Evolutionary conservation across 1,140 invertebrate genomes (phyloP), one percentile per base, ranked within the genome.

Genomic region (Gryllus bimaculatus): DNA sequence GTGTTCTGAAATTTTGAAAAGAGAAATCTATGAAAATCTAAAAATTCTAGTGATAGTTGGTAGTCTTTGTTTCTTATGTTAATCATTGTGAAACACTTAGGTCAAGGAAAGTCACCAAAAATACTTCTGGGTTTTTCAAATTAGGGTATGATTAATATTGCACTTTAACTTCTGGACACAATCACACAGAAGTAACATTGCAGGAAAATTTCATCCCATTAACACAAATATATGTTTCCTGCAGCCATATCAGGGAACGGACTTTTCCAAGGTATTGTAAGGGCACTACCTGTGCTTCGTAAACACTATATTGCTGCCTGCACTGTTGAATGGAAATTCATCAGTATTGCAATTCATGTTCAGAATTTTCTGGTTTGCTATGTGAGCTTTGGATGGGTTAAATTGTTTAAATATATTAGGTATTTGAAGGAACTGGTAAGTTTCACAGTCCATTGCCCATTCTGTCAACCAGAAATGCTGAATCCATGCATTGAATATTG

Each of bases 241-340:
- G 86, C 89, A 94, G 93, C 92, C 93, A 94, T 88, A 92, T 94
- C 86, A 91, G 92, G 91, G 93, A 94, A 89, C 89, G 93, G 93
- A 95, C 93, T 83, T 95, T 94, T 87, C 93, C 93, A 90, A 95
- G 93, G 93, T 95, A 94, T 88, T 88, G 54, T 66, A 66, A 66
- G 54, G 54, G 18, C 54, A 66, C 54, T 66, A 10, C 18, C 18
- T 66, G 54, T 66, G 54, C 54, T 66, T 66, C 54, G 10, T 18
- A 66, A 13, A 66, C 18, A 66, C 54, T 66, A 18, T 66, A 7
- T 66, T 66, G 54, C 54, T 66, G 18, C 54, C 54, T 66, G 54
- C 54, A 66, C 54, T 66, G 18, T 66, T 7, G 54, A 66, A 66
- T 66, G 54, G 18, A 66, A 66, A 18, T 66, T 66, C 18, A 18